Base-by-base conservation (phyloP, 1,140 invertebrate genomes). In the Euura saliciscinereae region DNA sequence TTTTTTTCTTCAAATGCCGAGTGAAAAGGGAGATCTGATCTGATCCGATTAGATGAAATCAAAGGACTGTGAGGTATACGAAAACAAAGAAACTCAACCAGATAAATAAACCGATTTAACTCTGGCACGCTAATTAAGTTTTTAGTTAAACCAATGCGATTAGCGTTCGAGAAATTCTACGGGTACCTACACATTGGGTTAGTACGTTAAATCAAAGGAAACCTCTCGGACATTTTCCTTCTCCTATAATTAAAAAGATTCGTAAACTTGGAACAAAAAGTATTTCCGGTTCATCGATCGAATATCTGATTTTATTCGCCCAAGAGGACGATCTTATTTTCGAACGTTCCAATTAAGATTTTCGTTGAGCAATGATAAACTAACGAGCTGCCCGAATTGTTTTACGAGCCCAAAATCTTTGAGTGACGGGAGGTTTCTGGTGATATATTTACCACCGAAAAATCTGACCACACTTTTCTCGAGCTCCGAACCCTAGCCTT, bases 391-490 rank as follows among this genome's bases (percentile, higher is more conserved):
- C 51, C 13, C 51, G 51, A 59, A 59, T 59, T n/a, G 51, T n/a
- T 59, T 59, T 6, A 3, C 51, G 51, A 8, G 51, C n/a, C n/a
- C 51, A 59, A 59, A 59, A n/a, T 2, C 8, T 59, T 59, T 59
- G 51, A 59, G 51, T 5, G 51, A 59, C 51, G n/a, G 51, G 8
- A 5, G 51, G 51, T 11, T 6, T 11, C 46, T 1, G 6, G 46
- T 51, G 8, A 59, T 59, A 59, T 59, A 59, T 59, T 59, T 59
- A 59, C 8, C 51, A 59, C 51, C 51, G 51, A 59, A 59, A n/a
- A 59, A 59, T 59, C n/a, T n/a, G 51, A 59, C 51, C 51, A 59
- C n/a, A n/a, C n/a, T n/a, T n/a, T n/a, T n/a, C n/a, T n/a, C n/a
- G n/a, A n/a, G n/a, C n/a, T n/a, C n/a, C n/a, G n/a, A n/a, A n/a